phyloP scores from a whole-genome alignment of 2,888 invertebrate genomes.

The Tiliacea citrago region DNA sequence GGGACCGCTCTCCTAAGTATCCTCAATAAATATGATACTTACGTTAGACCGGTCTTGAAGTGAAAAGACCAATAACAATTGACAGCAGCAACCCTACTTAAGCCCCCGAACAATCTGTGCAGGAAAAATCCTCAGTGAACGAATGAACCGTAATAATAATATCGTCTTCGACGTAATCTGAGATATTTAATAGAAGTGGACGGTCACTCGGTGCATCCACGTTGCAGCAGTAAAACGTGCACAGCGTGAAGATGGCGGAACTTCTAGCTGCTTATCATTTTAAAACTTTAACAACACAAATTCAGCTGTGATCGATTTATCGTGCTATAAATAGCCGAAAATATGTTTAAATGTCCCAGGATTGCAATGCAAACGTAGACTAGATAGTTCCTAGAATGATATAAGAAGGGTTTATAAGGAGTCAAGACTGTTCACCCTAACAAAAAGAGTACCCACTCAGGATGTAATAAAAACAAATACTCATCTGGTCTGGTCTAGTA shows the following conservation, averaged over 20 bases:
- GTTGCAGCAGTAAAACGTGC: constrained; percentile 56
- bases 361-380: not conserved
- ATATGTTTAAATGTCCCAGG: not conserved
- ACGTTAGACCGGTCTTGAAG: constrained; percentile 28
- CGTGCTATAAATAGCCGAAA: too few species aligned
- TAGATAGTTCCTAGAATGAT: not conserved
- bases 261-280: constrained; percentile 1
- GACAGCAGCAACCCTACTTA: constrained; percentile 40
- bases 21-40: constrained; percentile 43
- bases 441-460: too few species aligned
- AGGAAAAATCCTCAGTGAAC: constrained; percentile 20
- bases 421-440: not conserved
- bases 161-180: constrained; percentile 33
- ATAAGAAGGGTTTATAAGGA: not conserved
- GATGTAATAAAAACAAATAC: not conserved
- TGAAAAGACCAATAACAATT: constrained; percentile 41
- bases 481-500: not conserved
- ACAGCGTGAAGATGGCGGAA: constrained; percentile 30
- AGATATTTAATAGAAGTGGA: constrained; percentile 50
- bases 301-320: not conserved
- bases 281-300: constrained; percentile 14
- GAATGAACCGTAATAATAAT: constrained; percentile 23
- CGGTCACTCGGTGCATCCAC: constrained; percentile 41
- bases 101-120: constrained; percentile 37
- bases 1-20: not conserved